phyloP scores from a whole-genome alignment of 2,797 vertebrate species.

The Xiphorhynchus erythropygius region DNA sequence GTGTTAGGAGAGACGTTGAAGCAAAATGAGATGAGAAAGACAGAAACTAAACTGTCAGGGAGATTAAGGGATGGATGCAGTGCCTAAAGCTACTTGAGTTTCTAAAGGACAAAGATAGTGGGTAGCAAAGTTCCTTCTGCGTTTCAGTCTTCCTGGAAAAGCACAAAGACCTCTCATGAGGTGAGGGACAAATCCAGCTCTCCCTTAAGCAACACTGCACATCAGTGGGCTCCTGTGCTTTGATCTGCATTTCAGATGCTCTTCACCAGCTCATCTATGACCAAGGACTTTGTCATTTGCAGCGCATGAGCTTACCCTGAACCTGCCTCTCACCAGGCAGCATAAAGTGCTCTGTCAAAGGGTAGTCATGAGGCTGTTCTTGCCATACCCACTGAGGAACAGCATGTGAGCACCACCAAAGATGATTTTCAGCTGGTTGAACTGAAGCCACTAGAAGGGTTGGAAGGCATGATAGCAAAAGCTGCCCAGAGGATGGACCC shows the following conservation, averaged over 20 bases:
- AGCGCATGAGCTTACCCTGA: not conserved
- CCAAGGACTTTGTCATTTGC: not conserved
- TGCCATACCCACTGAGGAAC: not conserved
- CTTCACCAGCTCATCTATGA: not conserved
- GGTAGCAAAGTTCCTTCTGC: not conserved
- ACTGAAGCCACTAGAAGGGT: not conserved
- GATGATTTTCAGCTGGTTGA: not conserved
- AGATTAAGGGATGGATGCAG: not conserved
- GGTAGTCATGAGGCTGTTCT: not conserved
- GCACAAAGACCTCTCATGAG: not conserved
- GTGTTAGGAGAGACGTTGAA: not conserved
- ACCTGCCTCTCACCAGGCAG: not conserved
- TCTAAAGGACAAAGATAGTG: not conserved
- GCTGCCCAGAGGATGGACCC: not conserved
- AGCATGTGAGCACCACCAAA: not conserved
- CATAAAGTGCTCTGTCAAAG: not conserved
- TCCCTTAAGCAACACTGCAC: not conserved
- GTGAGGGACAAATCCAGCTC: not conserved
- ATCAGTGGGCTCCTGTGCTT: not conserved
- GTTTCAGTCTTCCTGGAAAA: not conserved
- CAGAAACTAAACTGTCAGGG: constrained; percentile 25
- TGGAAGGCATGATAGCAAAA: not conserved
- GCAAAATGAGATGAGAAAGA: constrained; percentile 40
- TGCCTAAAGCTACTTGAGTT: not conserved
- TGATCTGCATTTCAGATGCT: not conserved